Base-by-base conservation (phyloP, 2,888 invertebrate species). In the Rotaria sp. region DNA sequence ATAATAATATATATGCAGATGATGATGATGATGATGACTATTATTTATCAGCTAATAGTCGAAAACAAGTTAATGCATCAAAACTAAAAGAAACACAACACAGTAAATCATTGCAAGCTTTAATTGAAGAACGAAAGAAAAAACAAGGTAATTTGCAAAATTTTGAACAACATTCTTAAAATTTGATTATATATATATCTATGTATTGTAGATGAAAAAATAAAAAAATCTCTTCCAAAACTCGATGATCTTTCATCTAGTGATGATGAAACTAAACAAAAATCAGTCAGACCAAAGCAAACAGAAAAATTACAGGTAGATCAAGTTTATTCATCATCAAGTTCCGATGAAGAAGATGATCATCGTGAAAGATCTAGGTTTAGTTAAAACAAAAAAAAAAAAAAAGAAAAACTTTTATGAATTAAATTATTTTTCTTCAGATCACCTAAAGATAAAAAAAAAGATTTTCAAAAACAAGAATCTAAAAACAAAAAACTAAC, bases 1-100 rank as follows among this genome's bases (percentile, higher is more conserved):
- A 97, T 0, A 96, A 96, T 0, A 97, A 97, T 90, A 95, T 97
- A 87, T 97, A 97, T 91, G 97, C 97, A 50, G 91, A 91, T 86
- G 92, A 92, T n/a, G 88, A 88, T 84, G 89, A 88, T 85, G 89
- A 89, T 0, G 95, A 95, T 89, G 95, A 95, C 89, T 94, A 93
- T 94, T 8, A 59, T n/a, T 57, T 41, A n/a, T 52, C 52, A 35
- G 75, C 74, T 45, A 57, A 48, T 75, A 30, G 38, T 45, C 84
- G 85, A 18, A 30, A 75, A 48, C 84, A 85, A 45, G 67, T 38
- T 41, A 87, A 85, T 52, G 87, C 85, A 30, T 57, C 57, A 8
- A 86, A 85, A 41, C 85, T 59, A 80, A 85, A 86, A 52, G 86
- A 86, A 35, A 86, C 86, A 21, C 75, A 85, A 48, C 85, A 85